These are phyloP conservation scores for Mesoclemmys tuberculata DNA, from an alignment of 2,113 vertebrate genomes.

Conservation along the genomic window DNA sequence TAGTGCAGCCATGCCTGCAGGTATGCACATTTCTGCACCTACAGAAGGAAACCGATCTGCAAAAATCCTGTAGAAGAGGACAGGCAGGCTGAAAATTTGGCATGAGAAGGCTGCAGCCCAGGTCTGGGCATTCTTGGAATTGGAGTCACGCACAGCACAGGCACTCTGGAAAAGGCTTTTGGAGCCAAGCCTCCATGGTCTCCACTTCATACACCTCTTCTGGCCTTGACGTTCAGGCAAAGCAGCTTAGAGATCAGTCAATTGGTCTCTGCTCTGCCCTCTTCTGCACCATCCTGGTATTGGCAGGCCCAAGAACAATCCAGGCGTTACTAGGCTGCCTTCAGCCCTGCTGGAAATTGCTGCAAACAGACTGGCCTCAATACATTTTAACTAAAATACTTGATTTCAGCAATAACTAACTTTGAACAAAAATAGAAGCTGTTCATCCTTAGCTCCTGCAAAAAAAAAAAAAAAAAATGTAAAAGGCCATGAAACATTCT, in stretches of 20 bases:
- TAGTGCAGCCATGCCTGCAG: neutral
- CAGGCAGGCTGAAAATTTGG: too few species aligned
- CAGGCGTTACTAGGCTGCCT: neutral
- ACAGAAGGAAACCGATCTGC: neutral
- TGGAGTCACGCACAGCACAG: neutral
- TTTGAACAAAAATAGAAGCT: neutral
- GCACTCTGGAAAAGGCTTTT: neutral
- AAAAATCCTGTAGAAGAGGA: neutral
- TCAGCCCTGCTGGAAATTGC: neutral
- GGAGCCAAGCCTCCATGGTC: neutral
- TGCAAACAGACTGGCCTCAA: neutral
- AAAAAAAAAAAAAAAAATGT: too few species aligned
- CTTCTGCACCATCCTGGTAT: neutral
- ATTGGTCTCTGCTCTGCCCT: neutral
- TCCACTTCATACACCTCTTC: neutral
- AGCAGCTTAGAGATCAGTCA: neutral
- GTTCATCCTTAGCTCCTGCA: neutral
- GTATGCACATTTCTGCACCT: too few species aligned
- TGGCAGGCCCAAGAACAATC: neutral
- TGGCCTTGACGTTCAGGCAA: neutral
- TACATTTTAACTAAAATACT: neutral
- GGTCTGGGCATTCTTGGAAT: neutral
- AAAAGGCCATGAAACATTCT: neutral
- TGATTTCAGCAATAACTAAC: neutral
- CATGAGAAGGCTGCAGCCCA: neutral